A percentile compares a stretch with the other conserved stretches of the same genome.
phyloP scores from a whole-genome alignment of 2,797 vertebrate species.

The Phrynocephalus guinanensis region DNA sequence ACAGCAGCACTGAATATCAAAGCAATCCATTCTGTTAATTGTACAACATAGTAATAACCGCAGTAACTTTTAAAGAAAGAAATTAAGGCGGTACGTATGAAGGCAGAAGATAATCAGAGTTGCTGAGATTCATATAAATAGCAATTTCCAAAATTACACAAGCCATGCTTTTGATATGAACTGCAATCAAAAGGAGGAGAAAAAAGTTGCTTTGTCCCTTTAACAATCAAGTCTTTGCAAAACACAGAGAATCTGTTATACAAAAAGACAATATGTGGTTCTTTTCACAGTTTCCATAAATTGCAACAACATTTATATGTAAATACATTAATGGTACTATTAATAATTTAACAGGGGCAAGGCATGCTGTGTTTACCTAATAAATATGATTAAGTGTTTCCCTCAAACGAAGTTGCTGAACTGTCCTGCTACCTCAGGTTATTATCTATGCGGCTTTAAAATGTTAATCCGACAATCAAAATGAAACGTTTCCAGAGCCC shows the following conservation, averaged over 20 bases:
- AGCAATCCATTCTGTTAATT: conserved; percentile 17
- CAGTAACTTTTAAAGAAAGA: conserved; percentile 50
- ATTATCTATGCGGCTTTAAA: conserved; percentile 74
- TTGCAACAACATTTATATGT: conserved; percentile 77
- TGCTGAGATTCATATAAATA: conserved; percentile 57
- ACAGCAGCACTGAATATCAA: not conserved
- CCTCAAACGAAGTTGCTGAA: conserved; percentile 75
- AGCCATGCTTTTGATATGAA: conserved; percentile 66
- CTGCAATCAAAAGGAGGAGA: conserved; percentile 63
- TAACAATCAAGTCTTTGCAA: conserved; percentile 67
- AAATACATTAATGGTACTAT: conserved; percentile 78
- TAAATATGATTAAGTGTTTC: conserved; percentile 80
- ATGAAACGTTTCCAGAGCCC: conserved; percentile 54
- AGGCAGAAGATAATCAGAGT: conserved; percentile 18
- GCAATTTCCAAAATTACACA: conserved; percentile 65
- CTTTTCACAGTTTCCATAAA: conserved; percentile 71
- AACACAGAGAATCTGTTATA: conserved; percentile 68
- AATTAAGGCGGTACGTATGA: not conserved
- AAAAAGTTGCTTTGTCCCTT: conserved; percentile 68
- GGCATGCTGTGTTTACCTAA: conserved; percentile 79
- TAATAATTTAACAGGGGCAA: conserved; percentile 79
- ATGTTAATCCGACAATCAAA: conserved; percentile 71
- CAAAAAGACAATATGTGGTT: conserved; percentile 58
- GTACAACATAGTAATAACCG: conserved; percentile 44
- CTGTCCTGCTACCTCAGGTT: conserved; percentile 73